phyloP scores from a whole-genome alignment of 2,113 vertebrate species.

The Megaceryle torquata region DNA sequence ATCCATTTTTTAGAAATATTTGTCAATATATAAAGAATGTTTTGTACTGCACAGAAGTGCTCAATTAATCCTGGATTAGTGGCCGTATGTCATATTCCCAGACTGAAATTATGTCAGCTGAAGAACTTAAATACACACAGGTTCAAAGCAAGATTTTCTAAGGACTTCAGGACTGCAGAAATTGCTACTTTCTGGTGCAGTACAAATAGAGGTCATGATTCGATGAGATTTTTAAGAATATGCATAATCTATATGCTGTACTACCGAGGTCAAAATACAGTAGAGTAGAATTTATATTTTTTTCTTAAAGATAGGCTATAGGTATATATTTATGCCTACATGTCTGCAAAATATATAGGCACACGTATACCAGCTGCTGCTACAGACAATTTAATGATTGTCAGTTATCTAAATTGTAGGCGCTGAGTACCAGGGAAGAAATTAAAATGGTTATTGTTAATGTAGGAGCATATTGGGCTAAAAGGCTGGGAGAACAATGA shows the following conservation, averaged over 20 bases:
- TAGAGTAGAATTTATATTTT: neutral
- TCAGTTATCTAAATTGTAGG: conserved; percentile 1
- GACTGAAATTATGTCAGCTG: conserved; percentile 77
- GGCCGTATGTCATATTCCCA: conserved; percentile 81
- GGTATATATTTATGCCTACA: neutral
- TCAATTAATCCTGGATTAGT: conserved; percentile 81
- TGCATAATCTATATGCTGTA: neutral
- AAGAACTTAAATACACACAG: conserved; percentile 72
- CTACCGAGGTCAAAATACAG: neutral
- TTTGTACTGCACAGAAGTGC: conserved; percentile 85
- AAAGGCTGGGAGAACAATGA: neutral
- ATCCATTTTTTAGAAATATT: conserved; percentile 86
- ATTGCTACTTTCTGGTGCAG: conserved; percentile 10
- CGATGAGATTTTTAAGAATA: neutral
- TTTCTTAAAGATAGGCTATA: neutral
- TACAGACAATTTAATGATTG: neutral
- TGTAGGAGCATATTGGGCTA: neutral
- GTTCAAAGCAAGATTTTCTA: conserved; percentile 65
- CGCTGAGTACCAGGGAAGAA: neutral
- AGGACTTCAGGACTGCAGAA: conserved; percentile 52
- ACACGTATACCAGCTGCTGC: neutral
- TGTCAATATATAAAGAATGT: conserved; percentile 87
- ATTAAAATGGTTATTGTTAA: conserved; percentile 33
- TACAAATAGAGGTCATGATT: neutral
- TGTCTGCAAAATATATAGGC: neutral